phyloP scores from a whole-genome alignment of 2,797 vertebrate genomes.

The Harpagifer antarcticus region DNA sequence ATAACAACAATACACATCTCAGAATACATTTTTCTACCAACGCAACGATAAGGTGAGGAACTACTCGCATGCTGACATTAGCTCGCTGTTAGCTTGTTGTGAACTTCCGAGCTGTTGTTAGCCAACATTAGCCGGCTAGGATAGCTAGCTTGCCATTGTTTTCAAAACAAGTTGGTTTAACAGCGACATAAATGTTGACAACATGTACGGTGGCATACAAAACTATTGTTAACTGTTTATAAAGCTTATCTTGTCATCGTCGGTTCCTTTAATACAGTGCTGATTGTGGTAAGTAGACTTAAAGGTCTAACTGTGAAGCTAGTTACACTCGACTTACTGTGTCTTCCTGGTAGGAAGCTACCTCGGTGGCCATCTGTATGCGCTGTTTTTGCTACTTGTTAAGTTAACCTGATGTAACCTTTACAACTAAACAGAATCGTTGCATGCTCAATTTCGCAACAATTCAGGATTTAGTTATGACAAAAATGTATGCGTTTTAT shows the following conservation, averaged over 20 bases:
- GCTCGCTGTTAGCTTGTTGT: slow-evolving; percentile 11
- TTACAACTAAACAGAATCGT: neutral
- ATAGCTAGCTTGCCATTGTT: slow-evolving; percentile 45
- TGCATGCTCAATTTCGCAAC: neutral
- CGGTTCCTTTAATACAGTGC: neutral
- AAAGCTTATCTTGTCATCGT: neutral
- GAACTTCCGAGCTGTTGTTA: slow-evolving; percentile 66
- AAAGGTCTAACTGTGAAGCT: neutral
- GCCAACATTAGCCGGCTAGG: slow-evolving; percentile 54
- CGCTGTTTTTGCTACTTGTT: neutral
- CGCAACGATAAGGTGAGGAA: slow-evolving; percentile 54
- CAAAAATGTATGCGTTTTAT: too few relatives aligned
- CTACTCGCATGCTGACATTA: neutral
- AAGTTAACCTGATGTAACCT: neutral
- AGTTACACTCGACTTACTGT: neutral
- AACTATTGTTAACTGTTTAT: neutral
- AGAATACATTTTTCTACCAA: neutral
- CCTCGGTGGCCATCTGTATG: neutral
- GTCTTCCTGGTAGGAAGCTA: neutral
- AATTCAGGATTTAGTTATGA: neutral
- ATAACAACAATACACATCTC: neutral
- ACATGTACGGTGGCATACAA: neutral
- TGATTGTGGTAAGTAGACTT: slow-evolving; percentile 17
- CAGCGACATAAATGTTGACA: neutral
- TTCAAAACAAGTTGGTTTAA: slow-evolving; percentile 45